Evolutionary conservation across 1,140 invertebrate species (phyloP), one percentile per base, ranked within the genome.

Genomic region (Chironomus striatipennis): DNA sequence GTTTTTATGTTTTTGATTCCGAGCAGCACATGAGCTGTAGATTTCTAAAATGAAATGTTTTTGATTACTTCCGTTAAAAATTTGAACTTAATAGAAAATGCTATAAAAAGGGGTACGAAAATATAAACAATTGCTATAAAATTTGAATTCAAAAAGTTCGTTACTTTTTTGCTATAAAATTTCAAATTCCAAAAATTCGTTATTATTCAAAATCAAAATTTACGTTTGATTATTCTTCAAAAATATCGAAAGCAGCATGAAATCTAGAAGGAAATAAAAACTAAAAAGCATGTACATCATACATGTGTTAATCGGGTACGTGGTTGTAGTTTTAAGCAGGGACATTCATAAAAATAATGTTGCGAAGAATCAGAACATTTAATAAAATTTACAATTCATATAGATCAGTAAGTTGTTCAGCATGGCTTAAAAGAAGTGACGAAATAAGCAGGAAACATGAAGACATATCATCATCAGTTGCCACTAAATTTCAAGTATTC

Each of bases 401-500:
- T 5, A 10, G 47, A 57, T 12, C 47, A 57, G 12, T 57, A 5
- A 57, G 47, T n/a, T n/a, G n/a, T 57, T 57, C 47, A n/a, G 47
- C 47, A 57, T 12, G 12, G 12, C 47, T 57, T 15, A 57, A n/a
- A 15, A 57, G n/a, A 57, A 57, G n/a, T 15, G 9, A 57, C n/a
- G 18, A 18, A 18, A 17, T 18, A 3, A 18, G 20, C 9, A 17
- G 17, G 9, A 17, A 70, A 18, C 8, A 70, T 5, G 18, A 21
- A 7, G 65, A 70, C 7, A 15, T 70, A 3, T 18, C 15, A 18
- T 18, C 17, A 70, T 70, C 81, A 47, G 79, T 86, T 74, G 77
- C 79, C 57, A 77, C 76, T 57, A 88, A 86, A 78, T 89, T 86
- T 78, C 84, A 88, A 81, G 76, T 86, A 57, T 89, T 90, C 79